Evolutionary conservation across 2,888 invertebrate species (phyloP), one percentile per base, ranked within the genome.

Genomic region (Lathronympha strigana): DNA sequence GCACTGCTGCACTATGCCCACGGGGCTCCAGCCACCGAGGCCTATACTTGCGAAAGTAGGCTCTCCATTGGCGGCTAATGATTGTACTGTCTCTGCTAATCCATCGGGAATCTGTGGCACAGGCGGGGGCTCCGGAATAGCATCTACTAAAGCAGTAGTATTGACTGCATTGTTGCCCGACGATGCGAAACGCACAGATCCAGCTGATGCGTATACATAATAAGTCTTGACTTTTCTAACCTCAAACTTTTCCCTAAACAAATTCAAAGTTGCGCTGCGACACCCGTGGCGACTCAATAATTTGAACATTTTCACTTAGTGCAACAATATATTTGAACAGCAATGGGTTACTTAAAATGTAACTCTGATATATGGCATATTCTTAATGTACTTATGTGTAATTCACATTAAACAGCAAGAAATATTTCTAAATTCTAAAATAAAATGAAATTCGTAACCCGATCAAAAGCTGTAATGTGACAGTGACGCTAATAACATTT

Each of bases 1-100:
- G 68, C 93, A 93, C 50, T 94, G 93, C 83, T 98, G 97, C 13
- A 98, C 93, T 4, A 97, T 81, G 0, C 98, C 98, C 0, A 95
- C 93, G 0, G 98, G 98, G 15, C 93, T 90, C 94, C 95, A 96
- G 25, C 96, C 95, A 1, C 96, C 97, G 19, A 98, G 92, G 0
- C 98, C 98, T 51, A 98, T 82, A 63, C 96, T 96, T 0, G 94
- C 93, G 75, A 98, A 94, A 0, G 96, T 93, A 0, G 96, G 95
- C 80, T 98, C 98, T 8, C 95, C 96, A 76, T 91, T 92, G 5
- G 84, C 84, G 28, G 90, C 84, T 21, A 92, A 72, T n/a, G 87
- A 78, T 69, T 90, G 88, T 8, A 87, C 87, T 4, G 86, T 78
- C 67, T 86, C 90, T 49, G 84, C 79, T 66, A 89, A 71, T 60